Evolutionary conservation across 53 echinoderm and acorn worm species (phyloP).

Genomic region (Temnopleurus reevesii): DNA sequence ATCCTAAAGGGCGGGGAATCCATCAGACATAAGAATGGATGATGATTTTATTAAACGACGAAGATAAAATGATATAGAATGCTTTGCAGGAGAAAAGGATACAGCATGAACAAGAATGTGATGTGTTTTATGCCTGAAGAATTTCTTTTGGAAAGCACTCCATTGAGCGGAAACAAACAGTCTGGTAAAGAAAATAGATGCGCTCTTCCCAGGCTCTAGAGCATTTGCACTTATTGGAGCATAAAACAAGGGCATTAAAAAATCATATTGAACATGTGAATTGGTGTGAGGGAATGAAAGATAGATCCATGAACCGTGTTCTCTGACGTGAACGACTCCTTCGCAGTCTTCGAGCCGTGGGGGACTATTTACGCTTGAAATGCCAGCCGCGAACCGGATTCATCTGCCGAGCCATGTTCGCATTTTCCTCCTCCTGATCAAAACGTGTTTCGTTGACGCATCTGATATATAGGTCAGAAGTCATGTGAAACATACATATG

Average conservation of each 20-base stretch:
- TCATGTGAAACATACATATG: background rate
- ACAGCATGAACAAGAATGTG: no score
- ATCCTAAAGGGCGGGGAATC: no score
- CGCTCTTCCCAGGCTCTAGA: no score
- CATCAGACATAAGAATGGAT: no score
- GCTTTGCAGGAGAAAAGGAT: no score
- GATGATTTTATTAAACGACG: no score
- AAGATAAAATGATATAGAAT: no score
- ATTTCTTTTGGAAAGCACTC: no score
- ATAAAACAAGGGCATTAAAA: background rate
- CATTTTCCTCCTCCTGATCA: background rate
- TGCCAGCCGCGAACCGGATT: background rate
- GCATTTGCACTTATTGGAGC: background rate
- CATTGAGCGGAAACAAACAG: no score
- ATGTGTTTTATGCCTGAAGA: no score
- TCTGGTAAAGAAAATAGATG: no score
- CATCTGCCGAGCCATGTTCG: background rate
- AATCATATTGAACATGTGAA: background rate
- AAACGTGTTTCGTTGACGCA: background rate
- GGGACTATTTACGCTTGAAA: constrained; percentile 13
- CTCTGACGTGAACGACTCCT: background rate
- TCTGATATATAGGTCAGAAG: background rate
- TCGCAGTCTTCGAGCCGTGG: background rate
- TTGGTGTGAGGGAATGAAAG: background rate
- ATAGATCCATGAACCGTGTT: background rate